A percentile compares a stretch with the other conserved stretches of the same genome.
phyloP scores from a whole-genome alignment of 1,140 invertebrate species.

The Tetranychus cinnabarinus region DNA sequence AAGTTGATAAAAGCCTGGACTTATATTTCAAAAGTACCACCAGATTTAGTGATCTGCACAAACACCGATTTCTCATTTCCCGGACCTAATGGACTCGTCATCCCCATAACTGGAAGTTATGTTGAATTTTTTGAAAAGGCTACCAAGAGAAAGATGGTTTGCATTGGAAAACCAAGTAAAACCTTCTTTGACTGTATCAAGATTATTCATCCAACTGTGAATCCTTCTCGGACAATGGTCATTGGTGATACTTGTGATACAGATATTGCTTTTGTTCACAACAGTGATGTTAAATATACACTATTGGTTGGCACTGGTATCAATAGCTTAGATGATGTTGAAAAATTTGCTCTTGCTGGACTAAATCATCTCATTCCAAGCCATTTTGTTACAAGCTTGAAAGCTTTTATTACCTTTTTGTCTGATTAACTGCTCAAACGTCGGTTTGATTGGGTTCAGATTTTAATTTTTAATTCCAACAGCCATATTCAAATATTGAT shows the following conservation, averaged over 20 bases:
- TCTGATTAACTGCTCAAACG: too few species aligned
- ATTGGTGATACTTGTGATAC: constrained; percentile 75
- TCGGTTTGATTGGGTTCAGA: too few species aligned
- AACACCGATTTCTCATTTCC: constrained; percentile 74
- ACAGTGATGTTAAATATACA: constrained; percentile 51
- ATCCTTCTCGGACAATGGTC: constrained; percentile 63
- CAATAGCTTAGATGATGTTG: constrained; percentile 37
- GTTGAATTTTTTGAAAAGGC: constrained; percentile 57
- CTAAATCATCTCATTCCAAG: constrained; percentile 43
- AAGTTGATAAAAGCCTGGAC: constrained; percentile 61
- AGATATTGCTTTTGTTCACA: constrained; percentile 59
- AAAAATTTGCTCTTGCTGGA: constrained; percentile 29
- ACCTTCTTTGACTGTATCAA: constrained; percentile 33
- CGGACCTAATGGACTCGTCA: constrained; percentile 1
- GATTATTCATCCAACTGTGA: constrained; percentile 32
- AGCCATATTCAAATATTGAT: too few species aligned
- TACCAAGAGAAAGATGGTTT: constrained; percentile 44
- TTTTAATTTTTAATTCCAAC: too few species aligned
- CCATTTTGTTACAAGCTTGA: constrained; percentile 35
- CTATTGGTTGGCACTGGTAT: constrained; percentile 60
- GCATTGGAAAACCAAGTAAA: constrained; percentile 60
- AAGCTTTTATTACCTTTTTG: background rate
- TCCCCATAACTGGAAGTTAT: constrained; percentile 51
- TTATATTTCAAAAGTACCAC: constrained; percentile 38
- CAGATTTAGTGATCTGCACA: constrained; percentile 59